phyloP scores from a whole-genome alignment of 2,888 invertebrate genomes.

The Clanis bilineata region DNA sequence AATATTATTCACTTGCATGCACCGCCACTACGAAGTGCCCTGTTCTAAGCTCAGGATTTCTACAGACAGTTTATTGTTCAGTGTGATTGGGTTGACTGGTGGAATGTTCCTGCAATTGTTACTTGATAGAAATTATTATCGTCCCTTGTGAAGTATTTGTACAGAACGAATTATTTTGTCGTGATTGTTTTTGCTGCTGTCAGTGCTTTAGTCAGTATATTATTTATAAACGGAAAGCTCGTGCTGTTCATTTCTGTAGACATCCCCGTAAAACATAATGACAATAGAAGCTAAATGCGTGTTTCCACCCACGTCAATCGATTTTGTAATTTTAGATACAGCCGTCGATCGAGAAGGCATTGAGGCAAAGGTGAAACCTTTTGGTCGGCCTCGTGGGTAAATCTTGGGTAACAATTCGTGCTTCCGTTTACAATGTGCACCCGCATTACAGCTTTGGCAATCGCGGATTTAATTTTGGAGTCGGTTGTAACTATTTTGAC shows the following conservation, averaged over 20 bases:
- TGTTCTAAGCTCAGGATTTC: not conserved
- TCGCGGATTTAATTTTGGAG: slow-evolving; percentile 10
- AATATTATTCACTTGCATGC: not conserved
- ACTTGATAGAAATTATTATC: not conserved
- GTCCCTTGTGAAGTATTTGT: not conserved
- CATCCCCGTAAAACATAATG: not conserved
- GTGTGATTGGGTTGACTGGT: not conserved
- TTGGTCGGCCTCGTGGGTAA: slow-evolving; percentile 60
- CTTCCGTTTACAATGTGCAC: slow-evolving; percentile 59
- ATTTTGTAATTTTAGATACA: slow-evolving; percentile 45
- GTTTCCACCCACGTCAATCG: slow-evolving; percentile 21
- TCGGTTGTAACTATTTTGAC: not conserved
- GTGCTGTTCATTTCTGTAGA: not conserved
- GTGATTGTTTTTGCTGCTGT: too few species aligned
- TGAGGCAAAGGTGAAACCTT: slow-evolving; percentile 67
- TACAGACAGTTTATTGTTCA: not conserved
- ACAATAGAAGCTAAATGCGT: not conserved
- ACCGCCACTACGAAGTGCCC: not conserved
- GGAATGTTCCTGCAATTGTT: not conserved
- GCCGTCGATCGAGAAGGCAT: slow-evolving; percentile 36
- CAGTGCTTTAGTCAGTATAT: too few species aligned
- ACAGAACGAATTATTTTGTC: not conserved
- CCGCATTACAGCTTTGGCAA: slow-evolving; percentile 26
- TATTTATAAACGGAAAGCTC: too few species aligned
- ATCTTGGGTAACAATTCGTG: slow-evolving; percentile 66